phyloP scores from a whole-genome alignment of 2,797 vertebrate species.

The Dromococcyx pavoninus region DNA sequence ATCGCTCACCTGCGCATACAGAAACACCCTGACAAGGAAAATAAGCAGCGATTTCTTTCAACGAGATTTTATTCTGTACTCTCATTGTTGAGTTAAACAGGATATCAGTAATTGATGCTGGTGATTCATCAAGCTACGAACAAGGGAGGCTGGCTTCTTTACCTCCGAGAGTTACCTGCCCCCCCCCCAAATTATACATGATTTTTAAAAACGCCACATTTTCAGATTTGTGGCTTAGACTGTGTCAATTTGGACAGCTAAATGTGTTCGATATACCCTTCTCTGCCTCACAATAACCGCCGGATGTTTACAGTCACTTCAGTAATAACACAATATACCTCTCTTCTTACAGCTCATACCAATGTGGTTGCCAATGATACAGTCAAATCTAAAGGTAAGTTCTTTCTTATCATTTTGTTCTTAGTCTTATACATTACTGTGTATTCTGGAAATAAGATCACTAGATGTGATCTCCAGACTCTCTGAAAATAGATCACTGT shows the following conservation, averaged over 20 bases:
- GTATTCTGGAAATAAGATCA: not conserved
- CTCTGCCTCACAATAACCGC: not conserved
- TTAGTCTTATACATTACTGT: not conserved
- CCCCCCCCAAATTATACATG: not conserved
- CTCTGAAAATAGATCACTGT: not conserved
- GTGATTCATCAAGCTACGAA: not conserved
- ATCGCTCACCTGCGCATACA: not conserved
- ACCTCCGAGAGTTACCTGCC: not conserved
- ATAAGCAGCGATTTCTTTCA: not conserved
- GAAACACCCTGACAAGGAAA: not conserved
- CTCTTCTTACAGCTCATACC: constrained; percentile 88
- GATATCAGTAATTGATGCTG: constrained; percentile 1
- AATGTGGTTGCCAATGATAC: constrained; percentile 99
- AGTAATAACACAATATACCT: constrained; percentile 34
- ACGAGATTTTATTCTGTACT: not conserved
- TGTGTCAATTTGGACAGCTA: not conserved
- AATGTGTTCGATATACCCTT: not conserved
- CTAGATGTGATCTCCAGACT: not conserved
- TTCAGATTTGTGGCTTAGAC: not conserved
- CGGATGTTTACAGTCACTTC: not conserved
- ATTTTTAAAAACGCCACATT: not conserved
- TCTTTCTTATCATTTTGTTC: not conserved
- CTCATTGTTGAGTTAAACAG: not conserved
- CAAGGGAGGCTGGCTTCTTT: not conserved
- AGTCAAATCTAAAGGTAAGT: constrained; percentile 95